phyloP scores from a whole-genome alignment of 30 jellyfish, hydroid and myxozoan species.

The Chrysaora quinquecirrha region DNA sequence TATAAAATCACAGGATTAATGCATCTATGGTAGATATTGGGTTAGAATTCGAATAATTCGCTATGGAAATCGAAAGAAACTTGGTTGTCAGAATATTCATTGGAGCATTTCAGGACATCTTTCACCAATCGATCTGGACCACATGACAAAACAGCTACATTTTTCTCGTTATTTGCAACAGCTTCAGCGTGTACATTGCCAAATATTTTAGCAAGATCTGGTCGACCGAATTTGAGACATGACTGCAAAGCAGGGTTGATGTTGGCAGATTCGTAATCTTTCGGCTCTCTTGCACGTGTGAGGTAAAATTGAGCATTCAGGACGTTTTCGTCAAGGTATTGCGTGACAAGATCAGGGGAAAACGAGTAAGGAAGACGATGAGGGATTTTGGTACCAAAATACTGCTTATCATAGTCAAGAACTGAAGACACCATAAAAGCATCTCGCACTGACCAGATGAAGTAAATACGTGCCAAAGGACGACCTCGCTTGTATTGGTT shows the following conservation, averaged over 20 bases:
- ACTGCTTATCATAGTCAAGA: constrained; percentile 65
- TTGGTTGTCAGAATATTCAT: constrained; percentile 43
- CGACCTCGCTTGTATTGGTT: constrained; percentile 67
- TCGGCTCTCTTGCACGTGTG: constrained; percentile 73
- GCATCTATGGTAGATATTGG: too few relatives aligned
- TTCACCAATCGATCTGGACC: constrained; percentile 72
- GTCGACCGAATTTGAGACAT: constrained; percentile 80
- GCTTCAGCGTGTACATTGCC: constrained; percentile 44
- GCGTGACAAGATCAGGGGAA: constrained; percentile 66
- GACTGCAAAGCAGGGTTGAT: constrained; percentile 66
- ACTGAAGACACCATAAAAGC: constrained; percentile 69
- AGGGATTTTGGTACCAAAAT: constrained; percentile 37
- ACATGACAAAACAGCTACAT: constrained; percentile 72
- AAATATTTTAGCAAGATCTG: constrained; percentile 67
- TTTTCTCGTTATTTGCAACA: constrained; percentile 24
- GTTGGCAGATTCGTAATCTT: constrained; percentile 64
- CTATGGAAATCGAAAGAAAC: constrained; percentile 68
- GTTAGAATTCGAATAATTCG: constrained; percentile 68
- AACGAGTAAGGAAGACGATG: constrained; percentile 59
- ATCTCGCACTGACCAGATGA: constrained; percentile 82
- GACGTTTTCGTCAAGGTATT: constrained; percentile 39
- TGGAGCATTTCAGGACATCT: constrained; percentile 53
- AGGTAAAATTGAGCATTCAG: constrained; percentile 66
- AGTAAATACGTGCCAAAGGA: constrained; percentile 55
- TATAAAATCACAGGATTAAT: too few relatives aligned